Conservation (phyloP, 2,888 invertebrate genomes). For the Cantharis nigra region DNA sequence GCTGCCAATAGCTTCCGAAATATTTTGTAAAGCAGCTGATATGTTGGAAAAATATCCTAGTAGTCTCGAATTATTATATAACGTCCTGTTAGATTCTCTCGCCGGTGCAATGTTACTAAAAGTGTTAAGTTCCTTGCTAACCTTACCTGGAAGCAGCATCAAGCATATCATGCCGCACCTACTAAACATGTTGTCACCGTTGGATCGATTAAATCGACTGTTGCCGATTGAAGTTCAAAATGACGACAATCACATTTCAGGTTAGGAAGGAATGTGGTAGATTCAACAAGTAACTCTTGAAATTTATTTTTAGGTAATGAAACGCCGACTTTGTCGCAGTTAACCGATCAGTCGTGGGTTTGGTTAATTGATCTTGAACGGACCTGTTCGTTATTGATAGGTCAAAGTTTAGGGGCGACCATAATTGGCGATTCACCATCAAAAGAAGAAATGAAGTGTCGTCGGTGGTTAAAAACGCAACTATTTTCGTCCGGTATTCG, state of each 20-base stretch:
- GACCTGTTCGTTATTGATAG: conserved; percentile 64
- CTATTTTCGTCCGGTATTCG: conserved; percentile 52
- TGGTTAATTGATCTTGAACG: conserved; percentile 67
- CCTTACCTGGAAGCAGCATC: conserved; percentile 57
- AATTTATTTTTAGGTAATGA: conserved; percentile 51
- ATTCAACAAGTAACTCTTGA: neutral
- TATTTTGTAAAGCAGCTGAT: conserved; percentile 48
- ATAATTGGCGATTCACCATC: conserved; percentile 57
- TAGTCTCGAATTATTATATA: conserved; percentile 53
- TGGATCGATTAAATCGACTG: conserved; percentile 54
- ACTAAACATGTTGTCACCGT: conserved; percentile 51
- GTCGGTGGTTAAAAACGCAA: conserved; percentile 56
- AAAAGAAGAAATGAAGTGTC: conserved; percentile 53
- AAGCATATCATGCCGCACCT: conserved; percentile 51
- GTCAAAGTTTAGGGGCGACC: conserved; percentile 63
- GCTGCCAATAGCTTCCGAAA: conserved; percentile 46
- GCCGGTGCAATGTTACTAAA: conserved; percentile 64
- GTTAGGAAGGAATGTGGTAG: conserved; percentile 36
- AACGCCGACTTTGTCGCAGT: conserved; percentile 58
- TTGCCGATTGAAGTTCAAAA: conserved; percentile 51
- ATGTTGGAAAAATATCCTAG: conserved; percentile 50
- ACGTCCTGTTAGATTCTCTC: conserved; percentile 60
- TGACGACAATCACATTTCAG: conserved; percentile 36
- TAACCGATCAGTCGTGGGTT: conserved; percentile 57
- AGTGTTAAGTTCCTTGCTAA: conserved; percentile 60